Percentiles rank a stretch among this genome's conserved stretches.
These are phyloP conservation scores for Callopanchax toddi DNA, from an alignment of 2,113 vertebrate genomes.

Conservation along the genomic window DNA sequence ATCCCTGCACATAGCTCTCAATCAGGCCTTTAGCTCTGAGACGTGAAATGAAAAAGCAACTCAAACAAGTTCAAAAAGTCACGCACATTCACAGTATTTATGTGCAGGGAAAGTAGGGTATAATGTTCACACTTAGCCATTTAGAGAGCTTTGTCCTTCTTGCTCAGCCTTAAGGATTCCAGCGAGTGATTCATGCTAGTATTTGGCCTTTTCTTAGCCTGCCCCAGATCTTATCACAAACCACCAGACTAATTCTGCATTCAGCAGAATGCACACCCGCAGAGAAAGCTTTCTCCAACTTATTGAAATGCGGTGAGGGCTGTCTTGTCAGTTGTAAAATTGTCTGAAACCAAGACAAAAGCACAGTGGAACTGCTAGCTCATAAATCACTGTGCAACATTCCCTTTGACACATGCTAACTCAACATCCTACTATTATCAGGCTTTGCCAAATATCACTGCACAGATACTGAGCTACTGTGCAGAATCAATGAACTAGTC, in stretches of 20 bases:
- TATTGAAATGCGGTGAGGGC: slow-evolving; percentile 78
- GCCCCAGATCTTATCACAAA: slow-evolving; percentile 79
- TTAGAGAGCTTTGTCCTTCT: slow-evolving; percentile 56
- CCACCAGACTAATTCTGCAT: slow-evolving; percentile 76
- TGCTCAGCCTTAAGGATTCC: slow-evolving; percentile 65
- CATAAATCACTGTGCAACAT: slow-evolving; percentile 76
- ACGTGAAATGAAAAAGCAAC: slow-evolving; percentile 31
- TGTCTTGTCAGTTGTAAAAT: slow-evolving; percentile 79
- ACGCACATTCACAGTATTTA: slow-evolving; percentile 28
- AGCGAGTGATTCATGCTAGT: slow-evolving; percentile 76
- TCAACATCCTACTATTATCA: slow-evolving; percentile 71
- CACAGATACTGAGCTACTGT: slow-evolving; percentile 52
- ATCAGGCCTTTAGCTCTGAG: slow-evolving; percentile 20
- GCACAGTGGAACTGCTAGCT: slow-evolving; percentile 66
- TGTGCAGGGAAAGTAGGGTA: slow-evolving; percentile 28
- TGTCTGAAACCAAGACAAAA: slow-evolving; percentile 75
- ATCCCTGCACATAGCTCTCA: slow-evolving; percentile 8
- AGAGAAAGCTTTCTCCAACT: slow-evolving; percentile 73
- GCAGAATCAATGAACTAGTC: slow-evolving; percentile 57
- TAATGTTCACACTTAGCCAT: slow-evolving; percentile 54
- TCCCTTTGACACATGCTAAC: slow-evolving; percentile 69
- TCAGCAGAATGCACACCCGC: slow-evolving; percentile 70
- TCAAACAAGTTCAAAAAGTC: slow-evolving; percentile 32
- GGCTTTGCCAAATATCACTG: slow-evolving; percentile 63
- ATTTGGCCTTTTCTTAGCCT: slow-evolving; percentile 78